phyloP scores from a whole-genome alignment of 2,888 invertebrate species.

The Lepidochrysops patricia region DNA sequence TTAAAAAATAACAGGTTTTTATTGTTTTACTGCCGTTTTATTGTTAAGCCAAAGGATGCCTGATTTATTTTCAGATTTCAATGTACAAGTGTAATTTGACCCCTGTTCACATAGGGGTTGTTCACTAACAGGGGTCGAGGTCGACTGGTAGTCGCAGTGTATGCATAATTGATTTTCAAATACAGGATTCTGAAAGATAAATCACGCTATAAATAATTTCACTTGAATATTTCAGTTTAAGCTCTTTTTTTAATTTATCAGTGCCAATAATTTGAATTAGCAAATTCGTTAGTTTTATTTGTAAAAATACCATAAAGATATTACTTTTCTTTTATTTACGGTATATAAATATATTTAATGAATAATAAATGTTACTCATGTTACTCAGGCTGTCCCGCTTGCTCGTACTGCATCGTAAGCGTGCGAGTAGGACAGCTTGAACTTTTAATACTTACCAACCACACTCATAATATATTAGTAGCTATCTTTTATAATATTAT shows the following conservation, averaged over 20 bases:
- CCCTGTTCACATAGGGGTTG: background rate
- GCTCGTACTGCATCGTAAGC: no score
- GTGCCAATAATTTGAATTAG: background rate
- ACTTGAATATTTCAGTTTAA: background rate
- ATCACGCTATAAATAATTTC: background rate
- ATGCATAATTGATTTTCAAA: slow-evolving; percentile 1
- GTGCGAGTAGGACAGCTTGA: no score
- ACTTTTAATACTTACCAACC: no score
- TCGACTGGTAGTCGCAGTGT: background rate
- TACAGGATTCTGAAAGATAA: slow-evolving; percentile 2
- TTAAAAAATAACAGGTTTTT: no score
- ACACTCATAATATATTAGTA: no score
- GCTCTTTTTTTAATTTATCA: background rate
- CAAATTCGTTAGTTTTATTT: background rate
- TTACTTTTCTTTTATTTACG: no score
- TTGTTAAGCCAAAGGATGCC: background rate
- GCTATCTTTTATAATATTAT: no score
- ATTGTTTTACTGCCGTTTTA: background rate
- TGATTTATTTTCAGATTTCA: background rate
- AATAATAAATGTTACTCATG: no score
- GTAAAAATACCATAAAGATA: no score
- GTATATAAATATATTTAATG: no score
- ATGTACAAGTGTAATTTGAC: background rate
- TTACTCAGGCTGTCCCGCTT: no score
- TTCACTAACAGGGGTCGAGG: background rate